Evolutionary conservation across 2,113 vertebrate genomes (phyloP), one percentile per base, ranked within the genome.

Genomic region (Paracanthobrama guichenoti): DNA sequence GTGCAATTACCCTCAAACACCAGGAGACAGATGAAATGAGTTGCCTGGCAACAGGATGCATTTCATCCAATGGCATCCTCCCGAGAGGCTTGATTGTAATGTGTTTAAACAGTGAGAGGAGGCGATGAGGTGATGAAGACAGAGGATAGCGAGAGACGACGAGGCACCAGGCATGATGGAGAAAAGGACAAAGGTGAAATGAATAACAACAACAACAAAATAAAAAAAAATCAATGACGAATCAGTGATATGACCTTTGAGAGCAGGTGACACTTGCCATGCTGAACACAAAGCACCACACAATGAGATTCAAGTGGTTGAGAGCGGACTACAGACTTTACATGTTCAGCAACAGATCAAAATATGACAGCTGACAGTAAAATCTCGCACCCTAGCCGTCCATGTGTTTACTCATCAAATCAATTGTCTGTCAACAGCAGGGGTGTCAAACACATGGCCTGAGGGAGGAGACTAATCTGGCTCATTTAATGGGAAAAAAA

Each of bases 41-140:
- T 95, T 95, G 93, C 94, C 90, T 92, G 89, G 94, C 93, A 95
- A 95, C 94, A 94, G 89, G 89, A 94, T 93, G 93, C 92, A 90
- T 89, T 90, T 92, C 89, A 91, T 94, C 92, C 93, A 94, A 95
- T 93, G 90, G 93, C 89, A 91, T 91, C 85, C 89, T 91, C 91
- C 91, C 90, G 90, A 92, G 92, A 90, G 91, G 92, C 85, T 92
- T 93, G 92, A 94, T 88, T 92, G 89, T 94, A 92, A 94, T 93
- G 91, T 90, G 90, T 93, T 94, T 92, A 93, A 94, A 91, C 92
- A 93, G 90, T 88, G 88, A 88, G 89, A 89, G 90, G 88, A 62
- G 62, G 28, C n/a, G 48, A 79, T 53, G 90, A 90, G 86, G 87
- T 85, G 86, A 89, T 60, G 85, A 86, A 86, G 88, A 85, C 86